A percentile compares a stretch with the other conserved stretches of the same genome.
phyloP scores from a whole-genome alignment of 2,888 invertebrate species.

The Agonopterix arenella region DNA sequence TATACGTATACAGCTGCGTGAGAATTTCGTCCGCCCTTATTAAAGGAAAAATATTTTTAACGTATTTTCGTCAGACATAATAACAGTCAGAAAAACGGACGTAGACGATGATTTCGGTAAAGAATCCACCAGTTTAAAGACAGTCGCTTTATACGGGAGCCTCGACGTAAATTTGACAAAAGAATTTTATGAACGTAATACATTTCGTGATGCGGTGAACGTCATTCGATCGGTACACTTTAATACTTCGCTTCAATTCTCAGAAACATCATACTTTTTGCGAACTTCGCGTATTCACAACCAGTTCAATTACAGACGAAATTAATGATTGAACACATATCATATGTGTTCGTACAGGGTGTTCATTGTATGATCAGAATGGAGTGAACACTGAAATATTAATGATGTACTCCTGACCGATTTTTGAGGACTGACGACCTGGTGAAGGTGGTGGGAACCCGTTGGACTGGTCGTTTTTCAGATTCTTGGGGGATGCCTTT shows the following conservation, averaged over 20 bases:
- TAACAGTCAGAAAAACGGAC: slow-evolving; percentile 54
- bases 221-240: slow-evolving; percentile 54
- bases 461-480: too few relatives aligned
- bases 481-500: too few relatives aligned
- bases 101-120: slow-evolving; percentile 63
- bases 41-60: slow-evolving; percentile 7
- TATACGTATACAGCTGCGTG: slow-evolving; percentile 1
- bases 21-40: slow-evolving; percentile 1
- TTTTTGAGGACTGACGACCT: too few relatives aligned
- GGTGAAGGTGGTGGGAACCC: too few relatives aligned
- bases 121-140: slow-evolving; percentile 43
- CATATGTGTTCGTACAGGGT: slow-evolving; percentile 31
- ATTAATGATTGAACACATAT: slow-evolving; percentile 74
- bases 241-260: slow-evolving; percentile 48
- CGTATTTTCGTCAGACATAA: slow-evolving; percentile 38
- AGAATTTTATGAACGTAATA: slow-evolving; percentile 73
- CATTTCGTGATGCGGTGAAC: slow-evolving; percentile 50
- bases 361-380: too few relatives aligned
- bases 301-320: slow-evolving; percentile 68
- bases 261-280: slow-evolving; percentile 63
- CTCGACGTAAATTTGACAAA: slow-evolving; percentile 72
- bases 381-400: too few relatives aligned
- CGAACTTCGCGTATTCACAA: slow-evolving; percentile 38
- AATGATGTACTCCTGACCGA: too few relatives aligned
- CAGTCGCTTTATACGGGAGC: slow-evolving; percentile 55